Base-by-base conservation (phyloP, 2,113 vertebrate species). In the Bufo bufo region DNA sequence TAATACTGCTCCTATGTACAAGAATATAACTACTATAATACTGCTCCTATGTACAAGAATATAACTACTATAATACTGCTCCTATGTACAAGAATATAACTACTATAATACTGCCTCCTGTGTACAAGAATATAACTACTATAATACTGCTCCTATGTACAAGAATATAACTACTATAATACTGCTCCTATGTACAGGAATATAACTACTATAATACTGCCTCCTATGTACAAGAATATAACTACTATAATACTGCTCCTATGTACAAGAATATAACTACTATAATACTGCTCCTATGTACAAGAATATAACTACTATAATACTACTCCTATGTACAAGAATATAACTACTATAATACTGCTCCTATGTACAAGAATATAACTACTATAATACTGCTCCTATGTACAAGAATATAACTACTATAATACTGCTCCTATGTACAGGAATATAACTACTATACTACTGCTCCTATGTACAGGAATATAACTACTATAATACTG, bases 91-190 rank as follows among this genome's bases (percentile, higher is more conserved):
- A 61, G 59, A 61, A 61, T 61, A 61, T 61, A 61, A 61, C 59
- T 61, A 61, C 59, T 61, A 61, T 61, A 61, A 61, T 61, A 61
- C 59, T 61, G 16, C 59, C 59, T 6, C 59, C 59, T 17, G 19
- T 61, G 59, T 61, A 61, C 59, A 61, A 19, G 59, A 61, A 61
- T 61, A 61, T 61, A 61, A 61, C 59, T 61, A 61, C 59, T 16
- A 61, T 61, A 61, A 61, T 61, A 61, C 59, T 61, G 16, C 59
- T 6, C 59, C 59, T 61, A 17, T 61, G 59, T 61, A 69, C 65
- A 69, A 69, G 65, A 69, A 69, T 69, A 69, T 69, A 69, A 69
- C 65, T 69, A 69, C 65, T 69, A 69, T 69, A 69, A 69, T 69
- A 33, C 65, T 69, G n/a, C 65, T 12, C 63, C 65, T 69, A 69